These are phyloP conservation scores for Hyposoter didymator DNA, from an alignment of 2,888 invertebrate species.

Conservation along the genomic window DNA sequence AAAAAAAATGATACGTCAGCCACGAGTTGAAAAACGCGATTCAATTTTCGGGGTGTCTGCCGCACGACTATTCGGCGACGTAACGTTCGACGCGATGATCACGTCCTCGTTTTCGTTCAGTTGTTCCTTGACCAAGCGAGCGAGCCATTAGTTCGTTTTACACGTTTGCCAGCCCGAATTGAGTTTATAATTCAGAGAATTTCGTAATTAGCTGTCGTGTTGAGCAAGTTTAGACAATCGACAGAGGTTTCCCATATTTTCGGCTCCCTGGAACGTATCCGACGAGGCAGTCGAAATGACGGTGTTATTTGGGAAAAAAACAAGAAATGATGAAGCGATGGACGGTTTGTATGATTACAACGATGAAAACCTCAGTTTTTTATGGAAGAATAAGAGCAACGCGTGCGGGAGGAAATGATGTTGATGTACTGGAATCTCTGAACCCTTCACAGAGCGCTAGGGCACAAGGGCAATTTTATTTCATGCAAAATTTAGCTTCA, in stretches of 20 bases:
- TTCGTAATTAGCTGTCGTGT: neutral
- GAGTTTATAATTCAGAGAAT: no score
- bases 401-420: conserved; percentile 20
- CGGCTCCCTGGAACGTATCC: neutral
- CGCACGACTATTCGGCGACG: no score
- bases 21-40: no score
- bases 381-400: neutral
- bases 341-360: neutral
- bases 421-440: conserved; percentile 11
- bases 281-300: neutral
- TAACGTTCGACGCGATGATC: no score
- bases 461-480: conserved; percentile 44
- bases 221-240: neutral
- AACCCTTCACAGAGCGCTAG: conserved; percentile 13
- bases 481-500: conserved; percentile 42
- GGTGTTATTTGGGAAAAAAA: neutral
- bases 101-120: no score
- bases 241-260: neutral
- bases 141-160: no score
- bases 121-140: no score
- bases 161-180: no score
- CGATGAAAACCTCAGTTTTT: neutral
- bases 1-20: no score
- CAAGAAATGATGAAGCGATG: neutral
- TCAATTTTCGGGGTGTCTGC: no score